These are phyloP conservation scores for Megalops atlanticus DNA, from an alignment of 2,113 vertebrate genomes.

Conservation along the genomic window DNA sequence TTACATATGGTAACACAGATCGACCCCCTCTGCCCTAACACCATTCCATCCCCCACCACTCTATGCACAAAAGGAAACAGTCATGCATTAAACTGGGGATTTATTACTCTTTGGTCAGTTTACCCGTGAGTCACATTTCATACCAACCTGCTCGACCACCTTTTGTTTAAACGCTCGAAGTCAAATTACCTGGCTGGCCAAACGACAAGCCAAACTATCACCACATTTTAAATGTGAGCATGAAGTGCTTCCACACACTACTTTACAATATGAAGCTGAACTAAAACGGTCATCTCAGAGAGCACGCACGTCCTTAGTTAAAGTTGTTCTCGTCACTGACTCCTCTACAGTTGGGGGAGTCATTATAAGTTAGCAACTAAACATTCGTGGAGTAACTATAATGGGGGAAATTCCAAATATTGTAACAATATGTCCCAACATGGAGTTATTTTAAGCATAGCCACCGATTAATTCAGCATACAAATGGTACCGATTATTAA, in stretches of 20 bases:
- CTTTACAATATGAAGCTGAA: not conserved
- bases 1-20: slow-evolving; percentile 58
- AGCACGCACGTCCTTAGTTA: too few relatives aligned
- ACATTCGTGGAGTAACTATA: too few relatives aligned
- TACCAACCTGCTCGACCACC: slow-evolving; percentile 50
- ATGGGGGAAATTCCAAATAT: not conserved
- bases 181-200: slow-evolving; percentile 19
- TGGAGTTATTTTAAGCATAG: too few relatives aligned
- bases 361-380: too few relatives aligned
- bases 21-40: slow-evolving; percentile 63
- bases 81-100: slow-evolving; percentile 90
- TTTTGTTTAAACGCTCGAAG: slow-evolving; percentile 54
- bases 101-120: slow-evolving; percentile 85
- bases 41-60: slow-evolving; percentile 75
- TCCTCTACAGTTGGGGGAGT: too few relatives aligned
- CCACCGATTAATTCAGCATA: too few relatives aligned
- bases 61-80: slow-evolving; percentile 90
- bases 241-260: not conserved
- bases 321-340: too few relatives aligned
- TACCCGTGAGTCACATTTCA: slow-evolving; percentile 73
- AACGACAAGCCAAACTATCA: not conserved
- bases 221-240: not conserved
- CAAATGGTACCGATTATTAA: too few relatives aligned
- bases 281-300: too few relatives aligned
- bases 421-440: not conserved